phyloP scores from a whole-genome alignment of 2,797 vertebrate genomes.

The Knipowitschia caucasica region DNA sequence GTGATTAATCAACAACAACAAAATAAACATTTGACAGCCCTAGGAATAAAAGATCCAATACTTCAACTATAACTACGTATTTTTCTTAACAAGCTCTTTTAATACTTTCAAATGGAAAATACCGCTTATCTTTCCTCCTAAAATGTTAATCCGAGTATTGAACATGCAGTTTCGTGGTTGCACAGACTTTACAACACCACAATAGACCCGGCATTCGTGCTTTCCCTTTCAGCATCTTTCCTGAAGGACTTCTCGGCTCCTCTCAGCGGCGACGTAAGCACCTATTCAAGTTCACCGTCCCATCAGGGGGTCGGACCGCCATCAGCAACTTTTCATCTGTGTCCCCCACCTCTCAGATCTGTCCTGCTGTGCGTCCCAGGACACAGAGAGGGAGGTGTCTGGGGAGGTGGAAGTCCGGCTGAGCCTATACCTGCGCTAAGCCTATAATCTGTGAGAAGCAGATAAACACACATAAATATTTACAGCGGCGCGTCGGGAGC shows the following conservation, averaged over 20 bases:
- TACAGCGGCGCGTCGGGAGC: slow-evolving; percentile 37
- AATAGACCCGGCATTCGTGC: not conserved
- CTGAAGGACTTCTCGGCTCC: not conserved
- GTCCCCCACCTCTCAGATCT: no score
- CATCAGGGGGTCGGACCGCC: slow-evolving; percentile 16
- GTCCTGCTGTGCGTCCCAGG: slow-evolving; percentile 15
- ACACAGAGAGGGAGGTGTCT: slow-evolving; percentile 8
- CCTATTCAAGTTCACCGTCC: not conserved
- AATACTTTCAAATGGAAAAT: no score
- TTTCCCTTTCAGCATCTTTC: slow-evolving; percentile 18
- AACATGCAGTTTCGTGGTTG: not conserved
- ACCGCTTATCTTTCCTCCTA: no score
- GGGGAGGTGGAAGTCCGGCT: slow-evolving; percentile 11
- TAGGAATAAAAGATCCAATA: no score
- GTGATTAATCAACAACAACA: no score
- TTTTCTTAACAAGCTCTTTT: no score
- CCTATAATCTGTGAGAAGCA: slow-evolving; percentile 56
- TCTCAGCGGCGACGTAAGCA: slow-evolving; percentile 5
- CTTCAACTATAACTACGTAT: no score
- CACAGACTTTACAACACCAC: slow-evolving; percentile 1
- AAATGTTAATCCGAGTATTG: not conserved
- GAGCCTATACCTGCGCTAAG: slow-evolving; percentile 47
- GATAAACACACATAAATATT: slow-evolving; percentile 64
- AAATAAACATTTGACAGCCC: no score
- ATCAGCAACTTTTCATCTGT: slow-evolving; percentile 27